Evolutionary conservation across 2,113 vertebrate genomes (phyloP), one percentile per base, ranked within the genome.

Genomic region (Triplophysa siluroides): DNA sequence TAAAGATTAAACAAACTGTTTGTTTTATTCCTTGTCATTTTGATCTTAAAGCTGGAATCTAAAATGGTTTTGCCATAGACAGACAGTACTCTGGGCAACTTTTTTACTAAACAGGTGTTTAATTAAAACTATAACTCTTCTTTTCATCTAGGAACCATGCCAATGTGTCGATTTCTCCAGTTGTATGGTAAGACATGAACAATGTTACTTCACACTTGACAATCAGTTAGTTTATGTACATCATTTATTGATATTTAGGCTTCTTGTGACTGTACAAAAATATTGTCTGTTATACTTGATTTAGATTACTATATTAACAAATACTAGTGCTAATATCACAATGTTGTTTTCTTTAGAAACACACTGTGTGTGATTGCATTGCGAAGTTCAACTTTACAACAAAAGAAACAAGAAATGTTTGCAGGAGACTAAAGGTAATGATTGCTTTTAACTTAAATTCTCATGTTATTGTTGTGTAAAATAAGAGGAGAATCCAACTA

Each of bases 131-230:
- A 19, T 54, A 71, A 33, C 68, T 19, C 2, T 54, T 0, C 18
- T 33, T 71, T 29, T 71, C 16, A 5, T 70, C 23, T 23, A 52
- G 68, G 45, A 54, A 54, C 16, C 14, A 71, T 71, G 68, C 68
- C 18, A 29, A 54, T 71, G 68, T 33, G 16, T 71, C 16, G 6
- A 33, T 3, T 29, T 29, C 8, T 23, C 18, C 10, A 16, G n/a
- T 1, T 71, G 68, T 54, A 18, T 1, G 68, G 68, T 71, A 71
- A 71, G 68, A 71, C 14, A 29, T 33, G 47, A 58, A 14, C 54
- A 58, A 58, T n/a, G 18, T 58, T 58, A 16, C 3, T 19, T 4
- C 54, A 58, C 18, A n/a, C 19, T 56, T 7, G 29, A 29, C 29
- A 38, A 6, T 38, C 7, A 38, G 33, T 38, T 38, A 6, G 1